Base-by-base conservation (phyloP, 2,797 vertebrate species). In the Ptychadena robeensis region DNA sequence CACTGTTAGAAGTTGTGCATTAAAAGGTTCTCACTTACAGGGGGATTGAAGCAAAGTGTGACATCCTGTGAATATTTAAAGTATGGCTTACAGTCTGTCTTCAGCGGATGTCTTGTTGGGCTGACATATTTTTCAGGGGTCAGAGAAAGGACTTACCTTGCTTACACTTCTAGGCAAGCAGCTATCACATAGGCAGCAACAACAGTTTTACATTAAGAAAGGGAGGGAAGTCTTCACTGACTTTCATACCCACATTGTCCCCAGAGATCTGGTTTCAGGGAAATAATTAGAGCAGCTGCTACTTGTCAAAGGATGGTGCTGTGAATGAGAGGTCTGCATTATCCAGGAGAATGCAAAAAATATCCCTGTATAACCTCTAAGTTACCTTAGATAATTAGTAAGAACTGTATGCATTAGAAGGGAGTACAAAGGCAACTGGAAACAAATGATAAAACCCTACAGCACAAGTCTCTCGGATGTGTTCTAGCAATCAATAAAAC, bases 271-370 rank as follows among this genome's bases (percentile, higher is more conserved):
- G 81, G 82, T 90, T 91, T 91, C 90, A 88, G 77, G 40, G 88
- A 88, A 88, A 79, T 86, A 87, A 80, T 87, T 85, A 88, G 90
- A 89, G 87, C 88, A 87, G 88, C 83, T 91, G 86, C 89, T 89
- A 87, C 82, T 88, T 89, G 88, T 87, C 87, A 88, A 90, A 87
- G 87, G 86, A 88, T 85, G 85, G 86, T 90, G 91, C 91, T 89
- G 86, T 88, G 90, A 91, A 91, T 89, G 1, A 82, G 86, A 90
- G 86, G 86, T 87, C 87, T 89, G 83, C 87, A 93, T 91, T 91
- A 92, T 91, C 91, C 88, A 87, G 87, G 78, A 86, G 87, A 90
- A 90, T 86, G 38, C 76, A 61, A 91, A 87, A 80, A 90, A 88
- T 83, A 44, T 87, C 86, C 87, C 89, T 85, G 90, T 63, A 87